Evolutionary conservation across 1,140 invertebrate genomes (phyloP), one percentile per base, ranked within the genome.

Genomic region (Nasonia longicornis): DNA sequence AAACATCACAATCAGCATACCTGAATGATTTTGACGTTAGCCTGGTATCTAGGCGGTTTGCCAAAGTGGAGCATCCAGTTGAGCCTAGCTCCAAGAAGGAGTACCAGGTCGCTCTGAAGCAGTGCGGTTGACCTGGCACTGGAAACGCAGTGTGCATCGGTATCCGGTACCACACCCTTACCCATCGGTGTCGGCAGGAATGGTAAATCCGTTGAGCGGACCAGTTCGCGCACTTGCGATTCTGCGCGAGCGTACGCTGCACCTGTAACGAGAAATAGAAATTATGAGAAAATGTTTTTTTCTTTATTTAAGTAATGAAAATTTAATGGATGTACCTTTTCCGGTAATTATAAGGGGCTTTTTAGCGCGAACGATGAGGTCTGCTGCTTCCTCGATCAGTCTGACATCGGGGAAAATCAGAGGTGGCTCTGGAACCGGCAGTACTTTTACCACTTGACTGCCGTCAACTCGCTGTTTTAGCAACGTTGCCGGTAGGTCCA

Each of bases 31-130:
- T 97, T 97, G 0, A 98, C 96, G 88, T 96, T 91, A 29, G 92
- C 89, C 42, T 93, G 92, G 89, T 95, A 99, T 42, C 98, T 91
- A 22, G 97, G 98, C n/a, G 95, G 91, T 73, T 94, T 93, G 14
- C 98, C 98, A 92, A 99, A 99, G 91, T 99, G 98, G 52, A 99
- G 91, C 89, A 99, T 99, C 98, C 98, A 99, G 90, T 99, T 99
- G 1, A 99, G 91, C 80, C 98, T 91, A 2, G 97, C 98, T 4
- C 98, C 98, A 22, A 99, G 89, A 20, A 99, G 89, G 3, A 99
- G 84, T 10, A 99, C 93, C 0, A 97, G 95, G 89, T 99, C 98
- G 29, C 97, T 96, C 84, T 97, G 92, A 84, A 95, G 94, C 31
- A 99, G 90, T 16, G 97, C 98, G 42, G 93, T 87, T 0, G 98